Percentiles rank a stretch among this genome's conserved stretches.
Evolutionary conservation across 2,888 invertebrate species (phyloP).

Genomic region (Lepidocyrtoides sp.): DNA sequence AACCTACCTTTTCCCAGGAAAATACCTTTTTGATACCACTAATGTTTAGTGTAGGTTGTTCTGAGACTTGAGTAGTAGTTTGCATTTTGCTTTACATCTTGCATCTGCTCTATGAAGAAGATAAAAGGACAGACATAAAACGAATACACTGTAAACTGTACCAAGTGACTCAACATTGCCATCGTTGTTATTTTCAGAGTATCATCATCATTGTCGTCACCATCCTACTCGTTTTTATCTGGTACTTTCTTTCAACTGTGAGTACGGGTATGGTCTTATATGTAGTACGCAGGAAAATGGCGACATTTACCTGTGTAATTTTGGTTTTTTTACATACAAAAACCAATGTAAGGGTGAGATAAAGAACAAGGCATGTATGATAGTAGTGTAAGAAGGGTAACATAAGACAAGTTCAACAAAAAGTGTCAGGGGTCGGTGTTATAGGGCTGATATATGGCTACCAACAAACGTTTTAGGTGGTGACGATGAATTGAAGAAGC

Average conservation of each 20-base stretch:
- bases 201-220: background rate
- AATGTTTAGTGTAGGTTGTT: too few species aligned
- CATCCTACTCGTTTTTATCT: background rate
- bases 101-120: background rate
- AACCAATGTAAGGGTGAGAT: background rate
- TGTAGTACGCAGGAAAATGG: too few species aligned
- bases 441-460: too few species aligned
- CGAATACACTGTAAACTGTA: background rate
- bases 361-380: background rate
- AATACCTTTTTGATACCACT: too few species aligned
- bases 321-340: background rate
- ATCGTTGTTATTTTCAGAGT: too few species aligned
- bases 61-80: background rate
- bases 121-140: background rate
- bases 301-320: background rate
- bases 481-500: too few species aligned
- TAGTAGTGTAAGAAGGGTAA: background rate
- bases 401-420: background rate
- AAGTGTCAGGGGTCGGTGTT: too few species aligned
- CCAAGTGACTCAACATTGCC: too few species aligned
- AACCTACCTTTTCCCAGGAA: background rate
- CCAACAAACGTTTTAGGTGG: too few species aligned
- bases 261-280: too few species aligned
- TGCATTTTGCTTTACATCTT: background rate
- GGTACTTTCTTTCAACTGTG: background rate